Evolutionary conservation across 2,888 invertebrate species (phyloP).

Genomic region (Drosophila infuscata): DNA sequence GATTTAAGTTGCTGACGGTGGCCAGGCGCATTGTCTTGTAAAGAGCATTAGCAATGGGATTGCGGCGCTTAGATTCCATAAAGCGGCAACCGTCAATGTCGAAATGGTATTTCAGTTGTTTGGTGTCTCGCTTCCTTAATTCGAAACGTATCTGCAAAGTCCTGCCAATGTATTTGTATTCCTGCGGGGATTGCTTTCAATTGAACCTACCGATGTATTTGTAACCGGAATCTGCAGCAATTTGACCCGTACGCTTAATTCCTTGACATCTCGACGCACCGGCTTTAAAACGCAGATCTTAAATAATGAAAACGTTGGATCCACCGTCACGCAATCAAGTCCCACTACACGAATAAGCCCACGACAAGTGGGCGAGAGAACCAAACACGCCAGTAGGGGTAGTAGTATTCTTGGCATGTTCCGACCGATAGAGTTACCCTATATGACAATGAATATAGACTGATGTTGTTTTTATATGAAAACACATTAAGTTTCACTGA

Average conservation of each 20-base stretch:
- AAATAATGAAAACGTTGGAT: neutral
- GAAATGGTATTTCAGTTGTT: neutral
- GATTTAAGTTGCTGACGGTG: neutral
- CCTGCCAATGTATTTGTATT: neutral
- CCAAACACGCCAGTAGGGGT: neutral
- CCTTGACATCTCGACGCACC: slow-evolving; percentile 5
- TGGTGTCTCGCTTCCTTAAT: neutral
- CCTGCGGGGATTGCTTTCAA: neutral
- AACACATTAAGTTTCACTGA: neutral
- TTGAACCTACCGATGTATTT: neutral
- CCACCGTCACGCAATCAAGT: neutral
- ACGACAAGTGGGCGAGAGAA: neutral
- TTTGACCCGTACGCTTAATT: neutral
- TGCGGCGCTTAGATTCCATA: neutral
- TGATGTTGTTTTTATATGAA: neutral
- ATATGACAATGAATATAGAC: neutral
- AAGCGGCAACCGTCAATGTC: slow-evolving; percentile 2
- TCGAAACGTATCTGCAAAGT: slow-evolving; percentile 2
- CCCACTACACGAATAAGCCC: neutral
- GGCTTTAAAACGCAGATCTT: neutral
- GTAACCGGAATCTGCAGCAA: slow-evolving; percentile 3
- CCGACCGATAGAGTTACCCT: neutral
- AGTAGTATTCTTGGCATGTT: neutral
- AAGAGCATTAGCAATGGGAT: neutral
- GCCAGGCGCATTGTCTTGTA: neutral